Evolutionary conservation across 2,113 vertebrate species (phyloP), one percentile per base, ranked within the genome.

Genomic region (Macaca mulatta): DNA sequence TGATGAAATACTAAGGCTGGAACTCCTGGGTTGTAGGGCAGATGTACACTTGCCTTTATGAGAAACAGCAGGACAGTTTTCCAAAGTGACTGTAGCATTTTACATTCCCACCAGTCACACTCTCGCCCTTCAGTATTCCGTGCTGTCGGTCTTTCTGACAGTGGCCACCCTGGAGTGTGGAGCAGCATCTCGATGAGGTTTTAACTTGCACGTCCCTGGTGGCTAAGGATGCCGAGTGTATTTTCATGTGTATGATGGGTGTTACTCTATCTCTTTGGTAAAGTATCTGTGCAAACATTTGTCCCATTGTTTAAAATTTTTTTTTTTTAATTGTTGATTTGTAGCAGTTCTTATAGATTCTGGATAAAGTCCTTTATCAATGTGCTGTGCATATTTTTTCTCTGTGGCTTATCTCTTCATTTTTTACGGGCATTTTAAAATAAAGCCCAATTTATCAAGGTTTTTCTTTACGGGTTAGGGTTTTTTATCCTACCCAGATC

Each of bases 111-210:
- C 55, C 5, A 13, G 32, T 9, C 13, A 5, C n/a, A 45, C 55
- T 38, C 9, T 40, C 10, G 0, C 40, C 22, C 25, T 69, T 20
- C 6, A 7, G 10, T n/a, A 0, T 20, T 12, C 3, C 18, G 67
- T 20, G 40, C 16, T 9, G 30, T 5, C 38, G 0, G 9, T 27
- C 10, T 22, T 38, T 32, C 16, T 57, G n/a, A n/a, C 22, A n/a
- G 7, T 10, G 1, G 8, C 32, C 48, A 1, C 30, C 22, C 55
- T 27, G 6, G 0, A 17, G 40, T 10, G 52, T 61, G 43, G 74
- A 59, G n/a, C 9, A 32, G 8, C 9, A 1, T n/a, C 67, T 48
- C 25, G 3, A 2, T 18, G 20, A 5, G 18, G 35, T 20, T 67
- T 17, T 78, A 55, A 38, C 55, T 35, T 64, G 32, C 48, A 57